These are phyloP conservation scores for Polydesmus complanatus DNA, from an alignment of 2,888 invertebrate species.

Conservation along the genomic window DNA sequence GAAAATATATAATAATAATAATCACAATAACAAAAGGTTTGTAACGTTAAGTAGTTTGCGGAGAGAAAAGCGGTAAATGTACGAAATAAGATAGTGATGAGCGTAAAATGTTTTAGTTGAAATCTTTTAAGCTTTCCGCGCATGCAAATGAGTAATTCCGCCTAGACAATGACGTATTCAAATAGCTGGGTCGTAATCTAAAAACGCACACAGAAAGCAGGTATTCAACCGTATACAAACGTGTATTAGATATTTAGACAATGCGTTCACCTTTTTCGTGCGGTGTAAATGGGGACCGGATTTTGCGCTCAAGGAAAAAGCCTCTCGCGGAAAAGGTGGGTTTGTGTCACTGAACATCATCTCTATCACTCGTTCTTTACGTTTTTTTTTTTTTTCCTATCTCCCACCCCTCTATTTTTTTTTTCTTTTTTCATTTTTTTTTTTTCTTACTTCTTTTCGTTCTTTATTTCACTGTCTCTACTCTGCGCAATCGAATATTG, in stretches of 20 bases:
- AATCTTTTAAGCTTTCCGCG: background rate
- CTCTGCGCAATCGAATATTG: background rate
- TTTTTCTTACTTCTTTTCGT: background rate
- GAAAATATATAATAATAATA: no score
- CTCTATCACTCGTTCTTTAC: background rate
- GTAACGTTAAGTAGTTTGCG: background rate
- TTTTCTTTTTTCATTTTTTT: background rate
- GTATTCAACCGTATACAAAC: background rate
- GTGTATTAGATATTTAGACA: background rate
- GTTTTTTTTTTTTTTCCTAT: background rate
- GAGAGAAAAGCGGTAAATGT: background rate
- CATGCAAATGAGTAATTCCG: slow-evolving; percentile 3
- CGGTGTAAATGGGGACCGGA: background rate
- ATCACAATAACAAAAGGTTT: no score
- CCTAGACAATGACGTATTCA: slow-evolving; percentile 3
- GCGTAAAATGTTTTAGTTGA: background rate
- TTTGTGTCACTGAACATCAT: background rate
- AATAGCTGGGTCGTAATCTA: background rate
- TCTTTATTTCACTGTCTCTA: background rate
- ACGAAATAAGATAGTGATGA: background rate
- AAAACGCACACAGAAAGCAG: background rate
- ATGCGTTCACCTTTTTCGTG: background rate
- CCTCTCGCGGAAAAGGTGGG: no score
- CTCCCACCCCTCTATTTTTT: background rate
- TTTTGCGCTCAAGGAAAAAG: background rate